Evolutionary conservation across 1,140 invertebrate species (phyloP).

Genomic region (Zaprionus capensis): DNA sequence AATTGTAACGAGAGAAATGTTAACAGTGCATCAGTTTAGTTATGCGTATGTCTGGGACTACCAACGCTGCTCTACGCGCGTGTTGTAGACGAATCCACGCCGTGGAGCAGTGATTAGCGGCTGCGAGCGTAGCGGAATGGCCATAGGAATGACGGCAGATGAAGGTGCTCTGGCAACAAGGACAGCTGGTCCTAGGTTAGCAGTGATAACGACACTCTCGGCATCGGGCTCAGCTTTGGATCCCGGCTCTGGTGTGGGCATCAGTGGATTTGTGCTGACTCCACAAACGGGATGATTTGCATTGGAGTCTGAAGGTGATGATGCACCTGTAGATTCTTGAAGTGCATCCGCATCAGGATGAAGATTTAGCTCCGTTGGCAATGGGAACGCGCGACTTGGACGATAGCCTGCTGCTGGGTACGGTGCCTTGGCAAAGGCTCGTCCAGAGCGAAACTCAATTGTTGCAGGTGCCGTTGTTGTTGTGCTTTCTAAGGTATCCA

Average conservation of each 20-base stretch:
- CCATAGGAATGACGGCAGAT: slow-evolving; percentile 50
- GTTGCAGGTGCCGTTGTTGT: slow-evolving; percentile 34
- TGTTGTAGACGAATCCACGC: slow-evolving; percentile 57
- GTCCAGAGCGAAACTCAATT: slow-evolving; percentile 41
- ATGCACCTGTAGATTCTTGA: slow-evolving; percentile 18
- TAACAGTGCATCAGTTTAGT: slow-evolving; percentile 6
- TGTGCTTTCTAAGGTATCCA: slow-evolving; percentile 43
- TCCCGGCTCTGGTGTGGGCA: slow-evolving; percentile 70
- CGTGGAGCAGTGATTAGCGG: slow-evolving; percentile 45
- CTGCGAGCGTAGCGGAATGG: slow-evolving; percentile 68
- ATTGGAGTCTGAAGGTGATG: slow-evolving; percentile 35
- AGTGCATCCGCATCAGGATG: slow-evolving; percentile 33
- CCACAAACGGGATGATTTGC: slow-evolving; percentile 74
- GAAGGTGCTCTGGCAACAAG: slow-evolving; percentile 51
- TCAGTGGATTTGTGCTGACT: slow-evolving; percentile 73
- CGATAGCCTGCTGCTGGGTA: slow-evolving; percentile 75
- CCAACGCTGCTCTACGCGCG: slow-evolving; percentile 69
- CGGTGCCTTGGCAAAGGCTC: slow-evolving; percentile 52
- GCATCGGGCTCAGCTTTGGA: slow-evolving; percentile 70
- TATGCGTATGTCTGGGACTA: slow-evolving; percentile 26
- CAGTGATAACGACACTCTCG: slow-evolving; percentile 69
- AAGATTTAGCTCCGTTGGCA: slow-evolving; percentile 60
- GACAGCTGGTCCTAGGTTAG: slow-evolving; percentile 63
- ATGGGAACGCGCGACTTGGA: slow-evolving; percentile 67
- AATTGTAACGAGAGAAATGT: background rate